Percentiles rank a stretch among this genome's conserved stretches.
Evolutionary conservation across 2,797 vertebrate genomes (phyloP).

Genomic region (Poeciliopsis gracilis): DNA sequence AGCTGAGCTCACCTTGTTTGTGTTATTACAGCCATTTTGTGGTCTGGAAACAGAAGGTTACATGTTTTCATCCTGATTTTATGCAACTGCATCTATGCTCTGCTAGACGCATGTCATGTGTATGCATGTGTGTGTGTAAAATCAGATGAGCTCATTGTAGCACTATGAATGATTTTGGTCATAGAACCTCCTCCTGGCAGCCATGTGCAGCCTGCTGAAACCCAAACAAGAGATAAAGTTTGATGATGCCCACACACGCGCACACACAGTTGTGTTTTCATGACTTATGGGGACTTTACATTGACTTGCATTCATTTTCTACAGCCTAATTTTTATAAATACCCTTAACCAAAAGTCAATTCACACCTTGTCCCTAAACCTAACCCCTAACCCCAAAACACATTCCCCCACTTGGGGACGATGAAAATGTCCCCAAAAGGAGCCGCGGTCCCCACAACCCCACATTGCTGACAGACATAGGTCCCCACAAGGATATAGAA

Average conservation of each 20-base stretch:
- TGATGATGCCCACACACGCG: constrained; percentile 65
- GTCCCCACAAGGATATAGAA: too few relatives aligned
- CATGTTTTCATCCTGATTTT: constrained; percentile 46
- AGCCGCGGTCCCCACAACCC: too few relatives aligned
- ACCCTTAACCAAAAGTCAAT: too few relatives aligned
- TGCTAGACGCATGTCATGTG: constrained; percentile 13
- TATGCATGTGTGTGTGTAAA: constrained; percentile 39
- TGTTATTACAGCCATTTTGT: constrained; percentile 56
- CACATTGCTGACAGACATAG: too few relatives aligned
- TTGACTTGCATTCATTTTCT: too few relatives aligned
- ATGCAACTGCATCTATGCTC: constrained; percentile 19
- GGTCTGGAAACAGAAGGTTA: constrained; percentile 17
- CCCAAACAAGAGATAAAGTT: constrained; percentile 84
- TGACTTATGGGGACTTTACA: too few relatives aligned
- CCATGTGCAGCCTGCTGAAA: constrained; percentile 81
- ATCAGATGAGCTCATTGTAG: constrained; percentile 80
- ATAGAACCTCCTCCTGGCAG: constrained; percentile 76
- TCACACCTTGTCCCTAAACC: too few relatives aligned
- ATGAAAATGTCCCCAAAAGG: too few relatives aligned
- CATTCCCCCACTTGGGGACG: too few relatives aligned
- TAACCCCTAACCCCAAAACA: too few relatives aligned
- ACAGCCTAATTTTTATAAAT: too few relatives aligned
- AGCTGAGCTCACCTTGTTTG: constrained; percentile 49
- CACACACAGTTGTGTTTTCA: constrained; percentile 2
- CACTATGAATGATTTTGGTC: constrained; percentile 82